Evolutionary conservation across 2,113 vertebrate genomes (phyloP), one percentile per base, ranked within the genome.

Genomic region (Hemicordylus capensis): DNA sequence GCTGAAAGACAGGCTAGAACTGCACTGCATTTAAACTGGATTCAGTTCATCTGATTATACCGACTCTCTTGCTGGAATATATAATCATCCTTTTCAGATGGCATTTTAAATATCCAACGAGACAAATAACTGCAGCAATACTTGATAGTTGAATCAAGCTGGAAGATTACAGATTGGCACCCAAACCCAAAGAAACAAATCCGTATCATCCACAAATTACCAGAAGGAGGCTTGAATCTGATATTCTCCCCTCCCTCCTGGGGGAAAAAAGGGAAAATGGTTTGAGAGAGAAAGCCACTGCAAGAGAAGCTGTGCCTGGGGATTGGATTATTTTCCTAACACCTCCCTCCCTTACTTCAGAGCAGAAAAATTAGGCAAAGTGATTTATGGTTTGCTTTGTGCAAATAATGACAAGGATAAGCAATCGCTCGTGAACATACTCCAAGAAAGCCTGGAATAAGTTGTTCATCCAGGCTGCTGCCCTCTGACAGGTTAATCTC

Each of bases 71-170:
- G 96, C 94, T 95, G 92, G 95, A 97, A 96, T 97, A 95, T 97
- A 95, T 96, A 97, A 97, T 98, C 97, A 97, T 96, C 94, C 96
- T 96, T 97, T 97, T 97, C 96, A 95, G 96, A 97, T 97, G 97
- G 97, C 96, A 97, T 98, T 98, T 98, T 97, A 98, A 97, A 97
- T 97, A 97, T 97, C 95, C 96, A 96, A 91, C 94, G 95, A 96
- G 95, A 96, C 96, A 97, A 97, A 97, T 97, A 97, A 97, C 97
- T 96, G 95, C 94, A 89, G 94, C 91, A 95, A 97, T 97, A 98
- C 98, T 97, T 98, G 97, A 97, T 97, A 97, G 96, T 96, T 95
- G 92, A 93, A 94, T 96, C 93, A 95, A 94, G 91, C 93, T 94
- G 94, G 91, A 95, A 96, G 96, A 95, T 96, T 96, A 95, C 95